These are phyloP conservation scores for Buceros bicornis DNA, from an alignment of 2,797 vertebrate species.

Conservation along the genomic window DNA sequence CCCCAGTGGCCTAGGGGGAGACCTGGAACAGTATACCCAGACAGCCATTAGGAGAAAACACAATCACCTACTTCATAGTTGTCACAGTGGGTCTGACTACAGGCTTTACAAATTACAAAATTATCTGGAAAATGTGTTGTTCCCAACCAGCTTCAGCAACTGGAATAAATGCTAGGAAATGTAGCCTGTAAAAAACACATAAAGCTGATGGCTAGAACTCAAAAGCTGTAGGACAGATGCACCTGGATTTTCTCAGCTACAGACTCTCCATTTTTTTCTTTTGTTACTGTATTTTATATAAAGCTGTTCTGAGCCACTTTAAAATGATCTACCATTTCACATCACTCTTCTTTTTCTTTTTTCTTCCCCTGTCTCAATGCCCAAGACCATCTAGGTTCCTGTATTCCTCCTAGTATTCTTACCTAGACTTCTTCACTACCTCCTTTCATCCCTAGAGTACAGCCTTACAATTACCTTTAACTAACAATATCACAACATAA, in stretches of 20 bases:
- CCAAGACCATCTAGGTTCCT: not conserved
- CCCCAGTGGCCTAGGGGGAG: not conserved
- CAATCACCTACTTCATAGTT: not conserved
- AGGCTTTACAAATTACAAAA: constrained; percentile 30
- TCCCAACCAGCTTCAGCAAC: not conserved
- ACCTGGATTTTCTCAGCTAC: not conserved
- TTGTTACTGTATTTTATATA: not conserved
- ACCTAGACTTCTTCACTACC: not conserved
- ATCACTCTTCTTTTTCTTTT: not conserved
- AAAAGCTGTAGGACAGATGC: not conserved
- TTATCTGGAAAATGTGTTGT: not conserved
- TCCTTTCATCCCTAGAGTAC: not conserved
- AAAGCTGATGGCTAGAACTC: not conserved
- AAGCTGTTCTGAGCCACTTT: not conserved
- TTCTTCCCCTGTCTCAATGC: not conserved
- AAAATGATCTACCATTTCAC: not conserved
- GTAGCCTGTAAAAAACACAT: not conserved
- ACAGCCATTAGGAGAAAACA: not conserved
- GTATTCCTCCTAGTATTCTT: not conserved
- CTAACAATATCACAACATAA: not conserved
- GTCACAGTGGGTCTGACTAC: not conserved
- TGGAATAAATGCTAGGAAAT: not conserved
- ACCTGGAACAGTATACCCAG: not conserved
- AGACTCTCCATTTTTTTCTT: not conserved
- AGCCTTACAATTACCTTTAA: not conserved